Percentiles rank a stretch among this genome's conserved stretches.
These are phyloP conservation scores for Spilarctia lutea DNA, from an alignment of 2,888 invertebrate genomes.

Conservation along the genomic window DNA sequence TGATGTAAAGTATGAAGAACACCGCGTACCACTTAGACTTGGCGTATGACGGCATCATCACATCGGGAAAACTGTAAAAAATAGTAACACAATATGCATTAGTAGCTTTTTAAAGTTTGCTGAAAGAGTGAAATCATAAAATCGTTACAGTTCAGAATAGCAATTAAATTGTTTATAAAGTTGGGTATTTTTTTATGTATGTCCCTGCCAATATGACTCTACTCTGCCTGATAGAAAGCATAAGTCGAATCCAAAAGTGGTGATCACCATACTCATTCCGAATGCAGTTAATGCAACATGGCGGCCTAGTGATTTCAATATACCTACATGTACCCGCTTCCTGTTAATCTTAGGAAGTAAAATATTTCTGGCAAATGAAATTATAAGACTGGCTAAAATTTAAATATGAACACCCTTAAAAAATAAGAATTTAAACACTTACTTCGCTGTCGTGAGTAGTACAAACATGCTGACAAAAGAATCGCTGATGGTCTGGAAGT, in stretches of 20 bases:
- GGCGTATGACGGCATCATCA: slow-evolving; percentile 97
- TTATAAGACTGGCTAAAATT: background rate
- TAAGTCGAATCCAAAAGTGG: too few species aligned
- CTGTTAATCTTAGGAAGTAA: background rate
- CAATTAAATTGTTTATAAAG: too few species aligned
- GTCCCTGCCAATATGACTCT: too few species aligned
- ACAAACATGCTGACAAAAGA: slow-evolving; percentile 96
- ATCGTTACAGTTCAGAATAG: too few species aligned
- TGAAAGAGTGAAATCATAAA: background rate
- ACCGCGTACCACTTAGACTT: slow-evolving; percentile 93
- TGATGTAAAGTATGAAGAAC: slow-evolving; percentile 95
- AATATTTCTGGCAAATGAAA: background rate
- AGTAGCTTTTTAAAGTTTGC: background rate
- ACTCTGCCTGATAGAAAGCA: too few species aligned
- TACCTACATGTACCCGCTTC: too few species aligned
- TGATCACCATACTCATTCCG: too few species aligned
- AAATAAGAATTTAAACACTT: slow-evolving; percentile 69
- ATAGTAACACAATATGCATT: background rate
- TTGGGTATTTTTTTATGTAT: background rate
- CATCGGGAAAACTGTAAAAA: slow-evolving; percentile 93
- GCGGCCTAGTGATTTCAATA: background rate
- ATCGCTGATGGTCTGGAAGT: slow-evolving; percentile 92
- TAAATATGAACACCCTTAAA: background rate
- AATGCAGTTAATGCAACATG: too few species aligned
- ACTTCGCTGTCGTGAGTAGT: slow-evolving; percentile 96